Base-by-base conservation (phyloP, 2,888 invertebrate genomes). In the Capitulum mitella region DNA sequence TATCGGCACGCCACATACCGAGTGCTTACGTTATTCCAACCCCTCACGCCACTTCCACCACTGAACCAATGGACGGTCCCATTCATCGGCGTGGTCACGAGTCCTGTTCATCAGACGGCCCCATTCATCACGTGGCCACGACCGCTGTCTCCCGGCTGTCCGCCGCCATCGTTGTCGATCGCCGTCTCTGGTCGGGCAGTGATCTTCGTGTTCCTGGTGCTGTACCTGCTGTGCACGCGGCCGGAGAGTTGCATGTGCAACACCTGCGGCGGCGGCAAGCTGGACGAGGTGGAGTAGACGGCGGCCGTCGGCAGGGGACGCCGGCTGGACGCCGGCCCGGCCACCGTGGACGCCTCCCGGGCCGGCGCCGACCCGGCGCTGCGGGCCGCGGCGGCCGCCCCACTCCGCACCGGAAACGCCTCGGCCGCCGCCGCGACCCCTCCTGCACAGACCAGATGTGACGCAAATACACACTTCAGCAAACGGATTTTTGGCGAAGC, bases 241-340 rank as follows among this genome's bases (percentile, higher is more conserved):
- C 61, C 61, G 5, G 61, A 61, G 61, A 61, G 61, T 32, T 61
- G 61, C 32, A 61, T 61, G 61, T 61, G 61, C 32, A 61, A 61
- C 61, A 14, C 61, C 8, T 32, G 61, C 32, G 32, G 61, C 29
- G 61, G 61, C 29, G 61, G 61, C 29, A 61, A 61, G 29, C 61
- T 61, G 8, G 29, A 29, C 3, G 61, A 61, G 32, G 8, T 61
- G n/a, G 1, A 29, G 61, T 61, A 61, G 16, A 61, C 8, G n/a
- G 1, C 32, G 2, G 12, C 61, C n/a, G n/a, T n/a, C 54, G 3
- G 3, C 54, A 6, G 54, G 2, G 1, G 8, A n/a, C 32, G 32
- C 32, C 29, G 61, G 32, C 61, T 61, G 14, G 32, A 32, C 61
- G 61, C 61, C 61, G 32, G 29, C 32, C 61, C 61, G 61, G 54